Evolutionary conservation across 2,888 invertebrate species (phyloP).

Genomic region (Dermolepida albohirtum): DNA sequence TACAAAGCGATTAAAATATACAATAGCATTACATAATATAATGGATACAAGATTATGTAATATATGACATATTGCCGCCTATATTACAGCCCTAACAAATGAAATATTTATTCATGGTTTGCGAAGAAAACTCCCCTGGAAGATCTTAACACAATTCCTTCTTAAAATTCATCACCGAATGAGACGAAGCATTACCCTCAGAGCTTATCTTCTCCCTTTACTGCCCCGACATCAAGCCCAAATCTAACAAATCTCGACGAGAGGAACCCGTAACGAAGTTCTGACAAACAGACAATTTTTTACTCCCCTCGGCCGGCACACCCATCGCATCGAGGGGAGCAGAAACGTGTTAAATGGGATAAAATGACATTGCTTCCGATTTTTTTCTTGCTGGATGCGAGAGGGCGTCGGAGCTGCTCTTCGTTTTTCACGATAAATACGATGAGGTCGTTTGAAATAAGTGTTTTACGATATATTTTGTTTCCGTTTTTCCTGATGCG

Average conservation of each 20-base stretch:
- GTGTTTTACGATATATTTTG: constrained; percentile 3
- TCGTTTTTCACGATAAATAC: constrained; percentile 11
- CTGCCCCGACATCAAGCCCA: not conserved
- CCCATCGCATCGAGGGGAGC: not conserved
- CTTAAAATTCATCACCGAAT: constrained; percentile 5
- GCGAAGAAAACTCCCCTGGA: no score
- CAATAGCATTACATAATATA: no score
- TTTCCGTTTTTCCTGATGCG: not conserved
- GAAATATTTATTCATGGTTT: no score
- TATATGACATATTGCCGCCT: no score
- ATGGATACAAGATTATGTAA: no score
- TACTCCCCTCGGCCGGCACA: not conserved
- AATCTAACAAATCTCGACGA: constrained; percentile 5
- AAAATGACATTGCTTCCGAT: constrained; percentile 10
- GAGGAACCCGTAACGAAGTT: constrained; percentile 1
- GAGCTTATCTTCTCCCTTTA: constrained; percentile 1
- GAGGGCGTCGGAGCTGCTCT: not conserved
- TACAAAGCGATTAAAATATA: no score
- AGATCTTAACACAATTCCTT: not conserved
- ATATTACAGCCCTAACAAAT: no score
- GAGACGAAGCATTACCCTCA: not conserved
- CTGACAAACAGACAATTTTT: constrained; percentile 12
- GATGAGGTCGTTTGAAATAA: constrained; percentile 15
- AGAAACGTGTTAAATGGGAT: constrained; percentile 8
- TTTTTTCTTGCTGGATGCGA: not conserved